Conservation (phyloP, 1,140 invertebrate genomes). For the Drosophila ironensis region DNA sequence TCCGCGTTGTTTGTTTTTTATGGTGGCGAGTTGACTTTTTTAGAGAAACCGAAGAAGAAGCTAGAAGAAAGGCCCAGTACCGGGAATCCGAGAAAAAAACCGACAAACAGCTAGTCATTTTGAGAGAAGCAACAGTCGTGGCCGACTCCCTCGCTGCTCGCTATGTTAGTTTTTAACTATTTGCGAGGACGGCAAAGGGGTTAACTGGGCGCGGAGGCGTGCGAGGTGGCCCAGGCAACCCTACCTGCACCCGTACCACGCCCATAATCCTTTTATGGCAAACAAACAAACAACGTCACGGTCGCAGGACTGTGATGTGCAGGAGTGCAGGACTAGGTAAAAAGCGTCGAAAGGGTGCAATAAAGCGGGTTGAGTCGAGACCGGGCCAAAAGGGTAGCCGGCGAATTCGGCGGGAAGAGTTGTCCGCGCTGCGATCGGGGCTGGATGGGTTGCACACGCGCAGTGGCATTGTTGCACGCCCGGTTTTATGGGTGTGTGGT, state of each 20-base stretch:
- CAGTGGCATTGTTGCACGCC: slow-evolving; percentile 67
- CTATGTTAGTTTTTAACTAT: neutral
- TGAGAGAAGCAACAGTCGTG: neutral
- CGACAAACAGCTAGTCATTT: neutral
- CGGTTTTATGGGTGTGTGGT: slow-evolving; percentile 82
- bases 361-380: slow-evolving; percentile 58
- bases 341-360: slow-evolving; percentile 66
- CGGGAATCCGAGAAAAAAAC: slow-evolving; percentile 19
- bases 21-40: slow-evolving; percentile 69
- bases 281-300: slow-evolving; percentile 75
- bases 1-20: slow-evolving; percentile 45
- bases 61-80: slow-evolving; percentile 27
- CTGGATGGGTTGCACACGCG: slow-evolving; percentile 54
- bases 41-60: slow-evolving; percentile 51
- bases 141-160: neutral
- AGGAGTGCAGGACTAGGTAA: slow-evolving; percentile 51
- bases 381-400: neutral
- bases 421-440: neutral
- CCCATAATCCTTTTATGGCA: slow-evolving; percentile 80
- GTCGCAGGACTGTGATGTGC: slow-evolving; percentile 1
- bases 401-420: neutral
- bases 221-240: slow-evolving; percentile 25
- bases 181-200: slow-evolving; percentile 61
- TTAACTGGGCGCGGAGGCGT: slow-evolving; percentile 50
- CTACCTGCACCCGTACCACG: slow-evolving; percentile 61